A percentile compares a stretch with the other conserved stretches of the same genome.
These are phyloP conservation scores for Aplodontia rufa DNA, from an alignment of 2,113 vertebrate species.

Conservation along the genomic window DNA sequence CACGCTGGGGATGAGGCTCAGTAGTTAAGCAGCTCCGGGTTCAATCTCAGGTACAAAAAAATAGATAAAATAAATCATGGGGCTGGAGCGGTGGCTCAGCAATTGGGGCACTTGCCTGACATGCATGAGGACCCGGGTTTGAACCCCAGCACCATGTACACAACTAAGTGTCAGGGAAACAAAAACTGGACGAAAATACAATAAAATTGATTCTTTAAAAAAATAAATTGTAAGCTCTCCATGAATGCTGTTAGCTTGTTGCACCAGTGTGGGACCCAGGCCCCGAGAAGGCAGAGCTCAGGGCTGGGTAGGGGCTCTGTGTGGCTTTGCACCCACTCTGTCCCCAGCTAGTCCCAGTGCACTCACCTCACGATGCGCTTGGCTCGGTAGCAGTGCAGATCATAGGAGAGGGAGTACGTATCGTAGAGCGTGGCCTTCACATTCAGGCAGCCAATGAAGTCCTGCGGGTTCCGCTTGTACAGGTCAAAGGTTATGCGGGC, in stretches of 20 bases:
- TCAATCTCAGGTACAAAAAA: too few species aligned
- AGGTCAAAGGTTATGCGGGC: constrained; percentile 93
- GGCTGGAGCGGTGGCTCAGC: too few species aligned
- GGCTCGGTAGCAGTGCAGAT: constrained; percentile 91
- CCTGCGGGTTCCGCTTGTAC: constrained; percentile 93
- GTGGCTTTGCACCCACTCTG: background rate
- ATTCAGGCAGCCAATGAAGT: constrained; percentile 94
- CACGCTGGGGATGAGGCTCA: too few species aligned
- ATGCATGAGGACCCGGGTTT: too few species aligned
- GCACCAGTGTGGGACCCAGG: background rate
- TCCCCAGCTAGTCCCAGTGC: background rate
- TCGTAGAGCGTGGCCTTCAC: constrained; percentile 95
- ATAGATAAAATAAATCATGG: too few species aligned
- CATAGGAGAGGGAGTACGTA: constrained; percentile 92
- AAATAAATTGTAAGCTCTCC: background rate
- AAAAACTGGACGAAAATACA: too few species aligned
- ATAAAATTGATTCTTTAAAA: too few species aligned
- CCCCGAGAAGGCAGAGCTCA: background rate
- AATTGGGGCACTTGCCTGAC: too few species aligned
- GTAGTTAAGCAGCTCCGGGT: too few species aligned
- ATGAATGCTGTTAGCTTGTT: background rate
- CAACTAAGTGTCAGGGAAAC: too few species aligned
- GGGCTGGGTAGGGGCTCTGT: background rate
- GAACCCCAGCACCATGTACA: too few species aligned
- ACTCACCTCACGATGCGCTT: constrained; percentile 88